These are phyloP conservation scores for Odocoileus hemionus DNA, from an alignment of 2,113 vertebrate species.

Conservation along the genomic window DNA sequence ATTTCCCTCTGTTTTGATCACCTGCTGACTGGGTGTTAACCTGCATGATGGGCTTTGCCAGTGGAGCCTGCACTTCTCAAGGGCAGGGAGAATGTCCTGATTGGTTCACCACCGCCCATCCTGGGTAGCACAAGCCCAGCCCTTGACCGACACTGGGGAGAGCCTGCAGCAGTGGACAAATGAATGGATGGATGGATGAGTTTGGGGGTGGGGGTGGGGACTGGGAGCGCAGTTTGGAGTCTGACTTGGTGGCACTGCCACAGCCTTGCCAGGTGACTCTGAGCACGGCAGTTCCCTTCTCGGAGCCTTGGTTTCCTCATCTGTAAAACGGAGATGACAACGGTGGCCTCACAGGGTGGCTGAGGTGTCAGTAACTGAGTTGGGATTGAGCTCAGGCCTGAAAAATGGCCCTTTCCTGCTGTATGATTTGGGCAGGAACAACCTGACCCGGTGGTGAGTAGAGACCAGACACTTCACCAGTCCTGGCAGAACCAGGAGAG, in stretches of 20 bases:
- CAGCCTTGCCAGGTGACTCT: background rate
- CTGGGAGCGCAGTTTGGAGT: background rate
- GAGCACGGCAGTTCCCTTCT: background rate
- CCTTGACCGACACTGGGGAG: rapidly evolving
- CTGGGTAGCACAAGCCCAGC: background rate
- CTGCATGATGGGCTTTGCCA: background rate
- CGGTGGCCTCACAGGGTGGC: rapidly evolving
- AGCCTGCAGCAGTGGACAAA: rapidly evolving
- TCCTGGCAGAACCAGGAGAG: background rate
- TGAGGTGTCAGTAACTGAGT: background rate
- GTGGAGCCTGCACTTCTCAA: background rate
- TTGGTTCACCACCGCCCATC: rapidly evolving
- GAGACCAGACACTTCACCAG: too few relatives aligned
- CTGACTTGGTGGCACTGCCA: background rate
- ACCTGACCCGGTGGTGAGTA: background rate
- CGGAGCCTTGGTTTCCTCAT: background rate
- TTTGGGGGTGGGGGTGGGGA: rapidly evolving
- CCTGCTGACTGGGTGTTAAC: rapidly evolving
- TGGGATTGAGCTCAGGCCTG: background rate
- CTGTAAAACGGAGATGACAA: rapidly evolving
- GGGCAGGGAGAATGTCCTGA: background rate
- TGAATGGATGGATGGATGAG: rapidly evolving
- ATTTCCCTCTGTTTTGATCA: background rate
- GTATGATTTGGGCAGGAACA: background rate
- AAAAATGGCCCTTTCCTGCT: background rate